phyloP scores from a whole-genome alignment of 2,888 invertebrate species.

The Lasioglossum leucozonium region DNA sequence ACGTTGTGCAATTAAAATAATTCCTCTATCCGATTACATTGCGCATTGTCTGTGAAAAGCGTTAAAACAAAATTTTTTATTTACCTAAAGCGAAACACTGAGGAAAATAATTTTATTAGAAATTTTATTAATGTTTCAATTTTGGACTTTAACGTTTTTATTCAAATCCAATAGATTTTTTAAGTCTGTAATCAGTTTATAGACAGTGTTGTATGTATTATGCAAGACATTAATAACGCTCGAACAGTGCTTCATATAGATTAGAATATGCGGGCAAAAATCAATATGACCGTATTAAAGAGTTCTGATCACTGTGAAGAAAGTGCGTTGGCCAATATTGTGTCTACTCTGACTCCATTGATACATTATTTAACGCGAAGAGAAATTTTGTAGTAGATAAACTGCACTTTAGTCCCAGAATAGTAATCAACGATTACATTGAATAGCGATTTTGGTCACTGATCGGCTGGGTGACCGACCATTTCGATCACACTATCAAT shows the following conservation, averaged over 20 bases:
- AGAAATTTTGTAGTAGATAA: neutral
- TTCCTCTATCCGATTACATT: neutral
- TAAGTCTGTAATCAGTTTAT: neutral
- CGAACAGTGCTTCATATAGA: slow-evolving; percentile 14
- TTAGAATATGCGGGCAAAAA: neutral
- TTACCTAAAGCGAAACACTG: neutral
- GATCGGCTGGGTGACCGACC: neutral
- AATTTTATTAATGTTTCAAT: neutral
- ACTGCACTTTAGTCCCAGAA: neutral
- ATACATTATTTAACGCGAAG: neutral
- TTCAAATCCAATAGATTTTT: neutral
- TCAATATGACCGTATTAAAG: neutral
- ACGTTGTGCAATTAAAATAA: neutral
- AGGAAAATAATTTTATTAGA: neutral
- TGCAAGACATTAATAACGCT: slow-evolving; percentile 10
- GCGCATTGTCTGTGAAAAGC: neutral
- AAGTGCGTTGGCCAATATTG: no score
- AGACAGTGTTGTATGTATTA: neutral
- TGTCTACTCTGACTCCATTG: neutral
- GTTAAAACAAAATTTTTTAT: neutral
- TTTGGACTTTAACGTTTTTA: neutral
- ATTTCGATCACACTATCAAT: neutral
- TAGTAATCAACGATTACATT: no score
- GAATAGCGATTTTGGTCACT: neutral
- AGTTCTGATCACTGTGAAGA: neutral